Conservation (phyloP, 1,140 invertebrate species). For the Pseudomyrmex cubaensis region DNA sequence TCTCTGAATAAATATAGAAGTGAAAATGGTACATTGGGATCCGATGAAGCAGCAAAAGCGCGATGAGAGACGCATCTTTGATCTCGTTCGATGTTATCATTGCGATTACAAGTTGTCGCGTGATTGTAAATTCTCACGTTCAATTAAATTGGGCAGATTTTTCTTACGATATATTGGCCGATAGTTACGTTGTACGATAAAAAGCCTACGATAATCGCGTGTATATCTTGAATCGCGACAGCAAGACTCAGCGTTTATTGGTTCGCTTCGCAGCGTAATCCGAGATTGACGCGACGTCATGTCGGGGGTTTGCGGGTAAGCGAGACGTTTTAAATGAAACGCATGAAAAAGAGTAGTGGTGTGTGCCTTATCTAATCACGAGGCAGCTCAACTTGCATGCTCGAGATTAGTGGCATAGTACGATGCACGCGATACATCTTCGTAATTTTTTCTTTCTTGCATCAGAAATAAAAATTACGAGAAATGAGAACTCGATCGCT, state of each 20-base stretch:
- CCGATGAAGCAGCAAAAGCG: too few species aligned
- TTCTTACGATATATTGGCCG: too few species aligned
- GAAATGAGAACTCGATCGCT: not conserved
- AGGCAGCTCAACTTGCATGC: not conserved
- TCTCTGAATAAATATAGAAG: too few species aligned
- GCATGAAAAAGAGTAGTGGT: not conserved
- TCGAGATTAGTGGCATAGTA: not conserved
- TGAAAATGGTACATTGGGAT: too few species aligned
- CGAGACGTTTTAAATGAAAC: constrained; percentile 29
- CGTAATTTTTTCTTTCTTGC: not conserved
- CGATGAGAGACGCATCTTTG: too few species aligned
- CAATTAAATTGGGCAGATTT: too few species aligned
- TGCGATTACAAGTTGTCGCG: too few species aligned
- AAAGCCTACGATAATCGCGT: not conserved
- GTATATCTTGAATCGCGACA: not conserved
- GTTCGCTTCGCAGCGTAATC: not conserved
- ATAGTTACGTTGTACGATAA: not conserved
- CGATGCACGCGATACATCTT: constrained; percentile 2
- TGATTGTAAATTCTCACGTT: too few species aligned
- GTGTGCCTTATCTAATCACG: constrained; percentile 28
- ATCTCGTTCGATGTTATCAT: too few species aligned
- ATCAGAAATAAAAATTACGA: not conserved
- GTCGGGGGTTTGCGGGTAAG: constrained; percentile 1
- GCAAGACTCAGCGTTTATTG: not conserved
- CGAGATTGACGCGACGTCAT: constrained; percentile 18